Percentiles rank a stretch among this genome's conserved stretches.
Evolutionary conservation across 2,888 invertebrate genomes (phyloP).

Genomic region (Sarcophaga carnaria): DNA sequence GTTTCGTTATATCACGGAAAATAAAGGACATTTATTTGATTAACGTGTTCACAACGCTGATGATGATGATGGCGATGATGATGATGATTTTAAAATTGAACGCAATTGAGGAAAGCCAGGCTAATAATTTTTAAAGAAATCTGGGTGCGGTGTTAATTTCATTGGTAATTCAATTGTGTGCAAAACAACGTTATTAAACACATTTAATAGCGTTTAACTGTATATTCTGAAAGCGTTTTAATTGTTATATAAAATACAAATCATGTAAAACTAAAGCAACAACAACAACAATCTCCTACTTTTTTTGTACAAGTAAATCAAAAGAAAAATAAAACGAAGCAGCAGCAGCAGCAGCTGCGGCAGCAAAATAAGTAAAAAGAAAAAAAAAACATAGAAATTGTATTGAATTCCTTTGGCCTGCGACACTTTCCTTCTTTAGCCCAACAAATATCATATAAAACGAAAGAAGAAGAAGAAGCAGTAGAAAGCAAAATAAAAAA

Average conservation of each 20-base stretch:
- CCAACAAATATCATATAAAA: background rate
- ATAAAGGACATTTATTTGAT: slow-evolving; percentile 8
- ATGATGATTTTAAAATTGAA: slow-evolving; percentile 40
- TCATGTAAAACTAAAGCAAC: background rate
- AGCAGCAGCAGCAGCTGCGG: background rate
- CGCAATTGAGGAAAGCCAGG: background rate
- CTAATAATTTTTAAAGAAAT: slow-evolving; percentile 7
- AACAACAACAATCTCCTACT: background rate
- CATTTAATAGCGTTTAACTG: background rate
- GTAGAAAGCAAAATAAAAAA: background rate
- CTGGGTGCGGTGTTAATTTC: slow-evolving; percentile 57
- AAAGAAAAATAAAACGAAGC: background rate
- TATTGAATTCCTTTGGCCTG: slow-evolving; percentile 37
- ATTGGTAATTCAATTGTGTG: no score
- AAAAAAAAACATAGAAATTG: slow-evolving; percentile 22
- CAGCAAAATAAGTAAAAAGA: background rate
- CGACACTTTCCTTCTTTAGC: slow-evolving; percentile 28
- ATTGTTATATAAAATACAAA: background rate
- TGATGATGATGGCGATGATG: background rate
- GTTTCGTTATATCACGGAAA: slow-evolving; percentile 36
- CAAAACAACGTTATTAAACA: background rate
- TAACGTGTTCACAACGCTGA: slow-evolving; percentile 7
- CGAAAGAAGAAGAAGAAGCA: slow-evolving; percentile 25
- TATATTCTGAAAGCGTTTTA: background rate
- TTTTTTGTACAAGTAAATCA: background rate